Evolutionary conservation across 2,113 vertebrate species (phyloP).

Genomic region (Catagonus wagneri): DNA sequence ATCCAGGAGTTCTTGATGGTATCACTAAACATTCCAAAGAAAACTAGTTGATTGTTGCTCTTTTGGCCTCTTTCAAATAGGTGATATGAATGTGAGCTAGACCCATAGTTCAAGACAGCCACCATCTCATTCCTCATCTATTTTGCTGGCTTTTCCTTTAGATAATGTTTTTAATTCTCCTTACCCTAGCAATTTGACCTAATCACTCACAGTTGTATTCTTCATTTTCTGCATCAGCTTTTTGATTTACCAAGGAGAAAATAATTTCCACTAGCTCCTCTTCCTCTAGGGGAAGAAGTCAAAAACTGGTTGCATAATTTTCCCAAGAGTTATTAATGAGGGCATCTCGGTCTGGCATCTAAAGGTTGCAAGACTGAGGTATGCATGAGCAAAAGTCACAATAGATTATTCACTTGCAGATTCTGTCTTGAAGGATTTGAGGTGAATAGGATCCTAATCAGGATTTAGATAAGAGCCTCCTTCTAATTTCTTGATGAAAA

Average conservation of each 20-base stretch:
- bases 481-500: slow-evolving; percentile 3
- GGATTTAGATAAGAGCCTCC: background rate
- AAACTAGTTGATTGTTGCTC: background rate
- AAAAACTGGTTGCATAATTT: background rate
- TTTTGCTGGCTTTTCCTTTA: background rate
- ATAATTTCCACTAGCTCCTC: background rate
- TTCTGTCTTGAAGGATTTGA: background rate
- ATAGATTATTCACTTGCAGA: background rate
- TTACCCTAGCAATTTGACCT: background rate
- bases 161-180: background rate
- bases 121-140: background rate
- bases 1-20: background rate
- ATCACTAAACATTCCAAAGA: background rate
- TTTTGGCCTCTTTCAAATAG: background rate
- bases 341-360: background rate
- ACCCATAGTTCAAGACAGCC: background rate
- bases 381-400: background rate
- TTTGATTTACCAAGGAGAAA: background rate
- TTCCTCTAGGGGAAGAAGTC: background rate
- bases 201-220: background rate
- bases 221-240: slow-evolving; percentile 1
- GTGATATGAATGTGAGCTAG: background rate
- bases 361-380: background rate
- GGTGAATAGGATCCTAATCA: background rate
- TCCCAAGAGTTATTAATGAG: background rate